Percentiles rank a stretch among this genome's conserved stretches.
Conservation (phyloP, 2,797 vertebrate species). For the Erpetoichthys calabaricus region DNA sequence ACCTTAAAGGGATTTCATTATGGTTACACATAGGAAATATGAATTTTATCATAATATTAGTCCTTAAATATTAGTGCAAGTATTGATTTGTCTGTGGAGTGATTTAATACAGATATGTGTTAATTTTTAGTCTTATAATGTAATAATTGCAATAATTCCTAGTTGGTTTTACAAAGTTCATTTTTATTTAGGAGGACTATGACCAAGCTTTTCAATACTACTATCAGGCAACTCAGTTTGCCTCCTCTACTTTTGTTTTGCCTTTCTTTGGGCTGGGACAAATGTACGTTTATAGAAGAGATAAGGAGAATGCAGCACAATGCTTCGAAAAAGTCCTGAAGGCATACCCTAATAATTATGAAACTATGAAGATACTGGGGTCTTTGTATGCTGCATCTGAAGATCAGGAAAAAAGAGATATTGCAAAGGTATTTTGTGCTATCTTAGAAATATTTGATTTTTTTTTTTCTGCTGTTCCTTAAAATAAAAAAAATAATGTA, state of each 20-base stretch:
- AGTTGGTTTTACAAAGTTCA: conserved; percentile 5
- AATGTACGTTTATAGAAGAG: conserved; percentile 96
- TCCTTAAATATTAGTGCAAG: too few species aligned
- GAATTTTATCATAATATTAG: too few species aligned
- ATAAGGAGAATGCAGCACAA: conserved; percentile 95
- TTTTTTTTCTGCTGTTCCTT: background rate
- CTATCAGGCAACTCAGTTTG: conserved; percentile 97
- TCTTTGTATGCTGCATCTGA: conserved; percentile 96
- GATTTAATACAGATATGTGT: too few species aligned
- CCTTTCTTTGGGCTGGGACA: conserved; percentile 96
- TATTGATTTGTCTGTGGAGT: too few species aligned
- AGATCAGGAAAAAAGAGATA: conserved; percentile 94
- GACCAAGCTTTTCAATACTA: conserved; percentile 98
- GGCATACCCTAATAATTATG: conserved; percentile 96
- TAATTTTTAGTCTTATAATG: background rate
- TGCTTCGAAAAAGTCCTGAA: conserved; percentile 98
- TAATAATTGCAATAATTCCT: background rate
- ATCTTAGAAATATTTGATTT: background rate
- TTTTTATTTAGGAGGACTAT: conserved; percentile 75
- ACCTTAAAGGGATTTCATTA: conserved; percentile 1
- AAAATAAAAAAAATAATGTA: background rate
- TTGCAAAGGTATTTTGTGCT: conserved; percentile 67
- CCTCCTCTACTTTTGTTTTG: conserved; percentile 88
- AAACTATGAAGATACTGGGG: conserved; percentile 97
- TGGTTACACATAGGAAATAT: too few species aligned